These are phyloP conservation scores for Varecia variegata DNA, from an alignment of 2,797 vertebrate genomes.

Conservation along the genomic window DNA sequence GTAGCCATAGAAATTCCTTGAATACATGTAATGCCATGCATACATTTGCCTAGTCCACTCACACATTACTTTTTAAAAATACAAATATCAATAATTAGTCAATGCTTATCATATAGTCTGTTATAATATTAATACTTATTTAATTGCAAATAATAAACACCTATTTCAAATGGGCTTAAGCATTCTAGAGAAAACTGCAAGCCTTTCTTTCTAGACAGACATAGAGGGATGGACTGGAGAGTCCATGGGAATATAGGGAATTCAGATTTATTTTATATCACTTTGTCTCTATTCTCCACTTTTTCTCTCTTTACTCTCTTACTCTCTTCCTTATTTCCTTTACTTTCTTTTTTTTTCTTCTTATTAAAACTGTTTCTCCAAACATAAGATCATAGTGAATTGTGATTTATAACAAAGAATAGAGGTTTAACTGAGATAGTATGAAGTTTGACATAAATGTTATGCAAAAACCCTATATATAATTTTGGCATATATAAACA, in stretches of 20 bases:
- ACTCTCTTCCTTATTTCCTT: neutral
- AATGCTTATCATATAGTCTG: neutral
- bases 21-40: neutral
- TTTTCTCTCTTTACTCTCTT: neutral
- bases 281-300: neutral
- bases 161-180: neutral
- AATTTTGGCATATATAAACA: neutral
- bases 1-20: neutral
- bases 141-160: neutral
- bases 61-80: neutral
- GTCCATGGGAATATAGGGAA: neutral
- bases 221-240: neutral
- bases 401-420: neutral
- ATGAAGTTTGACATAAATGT: neutral
- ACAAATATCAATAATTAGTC: neutral
- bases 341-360: neutral
- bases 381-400: neutral
- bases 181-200: neutral
- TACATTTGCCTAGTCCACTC: neutral
- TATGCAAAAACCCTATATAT: neutral
- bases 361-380: neutral
- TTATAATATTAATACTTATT: neutral
- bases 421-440: neutral
- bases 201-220: neutral
- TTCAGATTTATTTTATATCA: neutral